Conservation (phyloP, 2,113 vertebrate genomes). For the Cephalophus harveyi region DNA sequence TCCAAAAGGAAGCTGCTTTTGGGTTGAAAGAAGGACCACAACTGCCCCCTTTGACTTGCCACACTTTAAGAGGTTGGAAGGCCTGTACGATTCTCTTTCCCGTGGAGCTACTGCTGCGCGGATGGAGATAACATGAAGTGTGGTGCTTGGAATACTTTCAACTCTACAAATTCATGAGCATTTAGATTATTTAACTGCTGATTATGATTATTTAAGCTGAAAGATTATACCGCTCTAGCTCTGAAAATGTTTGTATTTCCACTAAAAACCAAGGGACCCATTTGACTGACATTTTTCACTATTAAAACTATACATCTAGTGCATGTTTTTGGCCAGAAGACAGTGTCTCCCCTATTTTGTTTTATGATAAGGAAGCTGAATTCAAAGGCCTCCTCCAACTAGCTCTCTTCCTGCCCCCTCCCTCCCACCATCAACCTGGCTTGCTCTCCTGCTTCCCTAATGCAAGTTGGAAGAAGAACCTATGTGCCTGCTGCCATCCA, state of each 20-base stretch:
- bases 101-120: neutral
- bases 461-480: neutral
- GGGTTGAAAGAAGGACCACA: neutral
- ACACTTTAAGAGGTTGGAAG: neutral
- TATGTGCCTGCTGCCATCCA: neutral
- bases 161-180: slow-evolving; percentile 45
- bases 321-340: slow-evolving; percentile 36
- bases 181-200: slow-evolving; percentile 74
- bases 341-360: slow-evolving; percentile 36
- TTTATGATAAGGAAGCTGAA: slow-evolving; percentile 47
- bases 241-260: slow-evolving; percentile 74
- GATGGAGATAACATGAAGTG: slow-evolving; percentile 45
- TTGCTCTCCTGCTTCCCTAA: neutral
- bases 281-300: slow-evolving; percentile 68
- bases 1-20: neutral
- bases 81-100: neutral
- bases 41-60: neutral
- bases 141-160: slow-evolving; percentile 45
- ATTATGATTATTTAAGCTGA: slow-evolving; percentile 74
- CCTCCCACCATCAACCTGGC: neutral
- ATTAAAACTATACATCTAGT: slow-evolving; percentile 59
- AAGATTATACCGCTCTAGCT: slow-evolving; percentile 68
- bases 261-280: slow-evolving; percentile 65
- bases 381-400: slow-evolving; percentile 43
- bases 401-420: neutral